A percentile compares a stretch with the other conserved stretches of the same genome.
Conservation (phyloP, 2,113 vertebrate genomes). For the Rhinogobius similis region DNA sequence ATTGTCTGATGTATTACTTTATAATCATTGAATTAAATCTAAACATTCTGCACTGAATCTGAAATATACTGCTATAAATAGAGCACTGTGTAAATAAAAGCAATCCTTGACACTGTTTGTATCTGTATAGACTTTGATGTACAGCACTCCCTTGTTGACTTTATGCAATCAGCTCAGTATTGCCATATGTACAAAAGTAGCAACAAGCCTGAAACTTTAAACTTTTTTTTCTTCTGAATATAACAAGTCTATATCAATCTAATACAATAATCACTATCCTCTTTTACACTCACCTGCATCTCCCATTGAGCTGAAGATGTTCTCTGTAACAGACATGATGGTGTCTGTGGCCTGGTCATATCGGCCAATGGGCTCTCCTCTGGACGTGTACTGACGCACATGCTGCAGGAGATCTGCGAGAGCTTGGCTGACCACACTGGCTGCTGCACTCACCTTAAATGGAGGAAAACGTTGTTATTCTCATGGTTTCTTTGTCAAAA, state of each 20-base stretch:
- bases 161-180: conserved; percentile 8
- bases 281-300: conserved; percentile 87
- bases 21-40: neutral
- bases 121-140: conserved; percentile 5
- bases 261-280: neutral
- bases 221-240: neutral
- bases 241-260: neutral
- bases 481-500: conserved; percentile 8
- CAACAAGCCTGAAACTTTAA: neutral
- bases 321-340: conserved; percentile 98
- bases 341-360: conserved; percentile 99
- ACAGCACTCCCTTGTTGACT: no score
- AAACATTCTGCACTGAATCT: neutral
- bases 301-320: conserved; percentile 98
- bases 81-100: neutral
- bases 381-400: conserved; percentile 91
- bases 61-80: neutral
- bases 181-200: neutral
- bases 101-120: no score
- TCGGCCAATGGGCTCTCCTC: conserved; percentile 94
- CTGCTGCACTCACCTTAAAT: conserved; percentile 80
- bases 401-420: conserved; percentile 93
- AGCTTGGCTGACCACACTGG: conserved; percentile 90
- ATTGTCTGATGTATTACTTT: neutral
- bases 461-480: conserved; percentile 13